A percentile compares a stretch with the other conserved stretches of the same genome.
These are phyloP conservation scores for Leptinotarsa haldemani DNA, from an alignment of 2,888 invertebrate genomes.

Conservation along the genomic window DNA sequence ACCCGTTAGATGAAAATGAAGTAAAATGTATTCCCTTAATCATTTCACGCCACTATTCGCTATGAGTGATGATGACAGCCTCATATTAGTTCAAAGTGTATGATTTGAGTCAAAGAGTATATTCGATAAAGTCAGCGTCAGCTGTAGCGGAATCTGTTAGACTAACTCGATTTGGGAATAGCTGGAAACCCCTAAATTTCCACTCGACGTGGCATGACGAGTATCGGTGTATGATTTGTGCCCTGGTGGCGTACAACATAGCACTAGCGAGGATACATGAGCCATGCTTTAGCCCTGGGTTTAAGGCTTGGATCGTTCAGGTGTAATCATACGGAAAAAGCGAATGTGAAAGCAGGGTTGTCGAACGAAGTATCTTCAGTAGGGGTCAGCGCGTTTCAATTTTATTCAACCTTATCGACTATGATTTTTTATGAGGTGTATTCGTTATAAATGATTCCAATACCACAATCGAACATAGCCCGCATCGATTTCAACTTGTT, in stretches of 20 bases:
- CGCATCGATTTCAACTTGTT: too few relatives aligned
- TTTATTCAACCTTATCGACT: too few relatives aligned
- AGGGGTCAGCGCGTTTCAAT: background rate
- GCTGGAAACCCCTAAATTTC: constrained; percentile 18
- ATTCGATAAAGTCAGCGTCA: constrained; percentile 21
- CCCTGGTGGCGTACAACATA: constrained; percentile 19
- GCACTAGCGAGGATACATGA: constrained; percentile 14
- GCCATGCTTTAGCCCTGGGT: constrained; percentile 10
- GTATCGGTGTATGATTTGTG: constrained; percentile 16
- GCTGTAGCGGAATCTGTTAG: constrained; percentile 21
- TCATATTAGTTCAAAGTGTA: constrained; percentile 7
- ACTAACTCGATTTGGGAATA: constrained; percentile 17
- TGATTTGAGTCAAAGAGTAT: constrained; percentile 17
- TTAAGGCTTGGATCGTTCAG: constrained; percentile 6
- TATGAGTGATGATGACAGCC: constrained; percentile 5
- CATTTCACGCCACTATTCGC: background rate
- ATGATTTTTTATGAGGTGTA: too few relatives aligned
- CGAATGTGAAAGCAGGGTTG: constrained; percentile 1
- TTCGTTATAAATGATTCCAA: too few relatives aligned
- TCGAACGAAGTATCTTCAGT: background rate
- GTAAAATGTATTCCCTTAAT: background rate
- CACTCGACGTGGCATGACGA: constrained; percentile 16
- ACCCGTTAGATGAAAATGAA: background rate
- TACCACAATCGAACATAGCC: too few relatives aligned
- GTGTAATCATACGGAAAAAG: constrained; percentile 7